Conservation (phyloP, 2,113 vertebrate genomes). For the Puffinus mauretanicus region DNA sequence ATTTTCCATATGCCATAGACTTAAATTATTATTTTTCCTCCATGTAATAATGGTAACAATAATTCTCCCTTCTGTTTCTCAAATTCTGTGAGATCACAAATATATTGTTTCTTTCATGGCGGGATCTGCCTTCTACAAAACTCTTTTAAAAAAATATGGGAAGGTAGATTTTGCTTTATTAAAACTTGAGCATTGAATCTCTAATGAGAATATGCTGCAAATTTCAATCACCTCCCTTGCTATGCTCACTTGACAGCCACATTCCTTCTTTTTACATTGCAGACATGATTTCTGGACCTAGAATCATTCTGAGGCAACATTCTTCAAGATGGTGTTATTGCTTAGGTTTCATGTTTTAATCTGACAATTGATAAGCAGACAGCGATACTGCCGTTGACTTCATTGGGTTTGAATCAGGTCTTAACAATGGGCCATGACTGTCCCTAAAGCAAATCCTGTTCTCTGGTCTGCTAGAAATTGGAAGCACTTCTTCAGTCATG, state of each 20-base stretch:
- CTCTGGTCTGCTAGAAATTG: neutral
- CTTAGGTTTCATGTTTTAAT: neutral
- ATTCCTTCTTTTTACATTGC: neutral
- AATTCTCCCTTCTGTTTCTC: neutral
- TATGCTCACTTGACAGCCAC: neutral
- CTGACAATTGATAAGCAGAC: neutral
- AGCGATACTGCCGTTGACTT: neutral
- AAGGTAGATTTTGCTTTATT: neutral
- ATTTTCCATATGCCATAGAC: neutral
- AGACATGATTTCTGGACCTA: neutral
- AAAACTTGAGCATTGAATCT: neutral
- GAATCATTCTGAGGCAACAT: neutral
- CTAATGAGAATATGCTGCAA: neutral
- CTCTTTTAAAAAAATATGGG: neutral
- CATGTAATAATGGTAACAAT: neutral
- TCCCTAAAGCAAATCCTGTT: neutral
- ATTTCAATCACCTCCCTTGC: neutral
- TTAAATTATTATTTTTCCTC: neutral
- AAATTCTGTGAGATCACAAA: neutral
- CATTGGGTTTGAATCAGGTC: neutral
- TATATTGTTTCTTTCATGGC: neutral
- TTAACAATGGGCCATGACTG: neutral
- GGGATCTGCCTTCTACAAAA: neutral
- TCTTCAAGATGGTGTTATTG: neutral
- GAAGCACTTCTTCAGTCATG: neutral